These are phyloP conservation scores for Scolopax mira DNA, from an alignment of 2,113 vertebrate genomes.

Conservation along the genomic window DNA sequence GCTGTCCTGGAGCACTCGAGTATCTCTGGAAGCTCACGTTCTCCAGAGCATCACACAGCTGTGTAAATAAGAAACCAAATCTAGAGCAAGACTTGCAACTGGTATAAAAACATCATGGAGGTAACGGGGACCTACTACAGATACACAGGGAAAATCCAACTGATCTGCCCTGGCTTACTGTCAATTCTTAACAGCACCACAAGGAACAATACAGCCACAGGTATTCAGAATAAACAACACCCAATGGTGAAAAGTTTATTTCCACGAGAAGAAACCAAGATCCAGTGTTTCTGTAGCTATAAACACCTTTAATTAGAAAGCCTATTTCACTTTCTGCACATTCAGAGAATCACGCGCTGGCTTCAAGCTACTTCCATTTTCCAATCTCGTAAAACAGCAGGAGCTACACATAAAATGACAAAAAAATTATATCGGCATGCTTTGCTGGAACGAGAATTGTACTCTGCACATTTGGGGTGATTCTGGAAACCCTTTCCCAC, in stretches of 20 bases:
- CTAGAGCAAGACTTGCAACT: not conserved
- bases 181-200: not conserved
- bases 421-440: not conserved
- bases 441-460: not conserved
- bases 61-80: not conserved
- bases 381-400: not conserved
- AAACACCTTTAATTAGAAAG: conserved; percentile 44
- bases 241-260: not conserved
- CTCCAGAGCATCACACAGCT: not conserved
- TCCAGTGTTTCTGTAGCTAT: not conserved
- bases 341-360: not conserved
- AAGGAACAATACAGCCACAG: not conserved
- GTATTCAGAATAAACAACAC: not conserved
- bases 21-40: not conserved
- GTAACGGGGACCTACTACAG: not conserved
- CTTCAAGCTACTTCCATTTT: conserved; percentile 25
- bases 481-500: not conserved
- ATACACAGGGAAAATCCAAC: not conserved
- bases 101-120: not conserved
- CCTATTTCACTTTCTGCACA: not conserved
- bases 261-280: not conserved
- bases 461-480: not conserved
- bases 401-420: not conserved
- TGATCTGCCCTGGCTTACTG: not conserved
- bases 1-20: not conserved